Evolutionary conservation across 2,888 invertebrate genomes (phyloP), one percentile per base, ranked within the genome.

Genomic region (Pasiphila rectangulata): DNA sequence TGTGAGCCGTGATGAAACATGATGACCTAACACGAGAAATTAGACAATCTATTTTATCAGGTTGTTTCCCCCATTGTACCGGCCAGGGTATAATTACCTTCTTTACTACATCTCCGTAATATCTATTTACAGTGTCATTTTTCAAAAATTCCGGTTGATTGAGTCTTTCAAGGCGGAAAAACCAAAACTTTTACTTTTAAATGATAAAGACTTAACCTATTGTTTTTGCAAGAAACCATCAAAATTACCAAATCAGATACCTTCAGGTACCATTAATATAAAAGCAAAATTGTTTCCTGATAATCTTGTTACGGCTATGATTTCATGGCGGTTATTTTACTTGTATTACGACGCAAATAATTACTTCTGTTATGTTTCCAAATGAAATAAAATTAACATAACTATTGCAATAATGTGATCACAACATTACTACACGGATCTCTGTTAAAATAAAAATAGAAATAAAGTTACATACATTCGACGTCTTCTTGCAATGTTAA

Each of bases 1-100:
- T 55, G 56, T 39, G 56, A 56, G 43, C 45, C 36, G 39, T 52
- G 46, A 41, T 24, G 47, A 54, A 57, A 51, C 46, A 38, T 10
- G 35, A 38, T 51, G 46, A 40, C 39, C 47, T 32, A 46, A 50
- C 21, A 38, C 25, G 19, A 24, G 27, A 32, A 21, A 43, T 34
- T 25, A 24, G 32, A 32, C 3, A 10, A 9, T 27, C 13, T 7
- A 27, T 27, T 27, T n/a, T n/a, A n/a, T n/a, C n/a, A n/a, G n/a
- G n/a, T n/a, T n/a, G n/a, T n/a, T n/a, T n/a, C n/a, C n/a, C n/a
- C n/a, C n/a, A n/a, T n/a, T n/a, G n/a, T n/a, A n/a, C n/a, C n/a
- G n/a, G n/a, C n/a, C n/a, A n/a, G n/a, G n/a, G n/a, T n/a, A n/a
- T n/a, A n/a, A n/a, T n/a, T n/a, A n/a, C n/a, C n/a, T n/a, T n/a